These are phyloP conservation scores for Pachyseris speciosa DNA, from an alignment of 64 coral and sea anemone genomes.

Conservation along the genomic window DNA sequence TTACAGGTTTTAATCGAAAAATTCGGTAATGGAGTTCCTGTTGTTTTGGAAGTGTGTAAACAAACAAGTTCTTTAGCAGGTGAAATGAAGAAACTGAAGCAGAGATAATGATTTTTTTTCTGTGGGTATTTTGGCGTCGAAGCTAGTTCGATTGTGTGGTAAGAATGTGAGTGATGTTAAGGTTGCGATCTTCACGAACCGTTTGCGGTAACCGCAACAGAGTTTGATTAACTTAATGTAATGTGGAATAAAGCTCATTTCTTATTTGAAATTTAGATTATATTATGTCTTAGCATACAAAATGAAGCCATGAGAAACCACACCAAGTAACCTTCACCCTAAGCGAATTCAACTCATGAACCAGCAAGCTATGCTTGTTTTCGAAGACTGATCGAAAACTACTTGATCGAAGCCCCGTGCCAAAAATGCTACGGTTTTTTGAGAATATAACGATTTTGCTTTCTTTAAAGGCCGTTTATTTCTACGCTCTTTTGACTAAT, in stretches of 20 bases:
- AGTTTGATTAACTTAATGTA: constrained; percentile 20
- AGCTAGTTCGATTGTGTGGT: not conserved
- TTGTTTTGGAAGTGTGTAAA: constrained; percentile 6
- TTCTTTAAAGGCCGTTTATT: not conserved
- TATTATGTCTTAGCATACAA: not conserved
- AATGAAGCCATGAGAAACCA: not conserved
- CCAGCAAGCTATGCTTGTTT: not conserved
- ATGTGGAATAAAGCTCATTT: constrained; percentile 15
- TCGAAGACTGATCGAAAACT: not conserved
- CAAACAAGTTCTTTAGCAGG: constrained; percentile 21
- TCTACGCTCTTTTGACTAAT: not conserved
- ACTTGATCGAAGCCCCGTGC: not conserved
- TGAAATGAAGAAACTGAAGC: not conserved
- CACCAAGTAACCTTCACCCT: not conserved
- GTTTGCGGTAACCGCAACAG: not conserved
- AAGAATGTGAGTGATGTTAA: not conserved
- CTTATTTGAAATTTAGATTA: constrained; percentile 2
- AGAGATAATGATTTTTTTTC: not conserved
- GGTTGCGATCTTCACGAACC: not conserved
- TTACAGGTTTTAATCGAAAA: constrained; percentile 56
- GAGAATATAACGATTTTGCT: not conserved
- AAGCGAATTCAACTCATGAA: not conserved
- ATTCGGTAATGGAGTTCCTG: constrained; percentile 16
- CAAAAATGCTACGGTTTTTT: not conserved
- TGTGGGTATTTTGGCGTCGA: not conserved